Evolutionary conservation across 2,888 invertebrate genomes (phyloP), one percentile per base, ranked within the genome.

Genomic region (Nebria brevicollis): DNA sequence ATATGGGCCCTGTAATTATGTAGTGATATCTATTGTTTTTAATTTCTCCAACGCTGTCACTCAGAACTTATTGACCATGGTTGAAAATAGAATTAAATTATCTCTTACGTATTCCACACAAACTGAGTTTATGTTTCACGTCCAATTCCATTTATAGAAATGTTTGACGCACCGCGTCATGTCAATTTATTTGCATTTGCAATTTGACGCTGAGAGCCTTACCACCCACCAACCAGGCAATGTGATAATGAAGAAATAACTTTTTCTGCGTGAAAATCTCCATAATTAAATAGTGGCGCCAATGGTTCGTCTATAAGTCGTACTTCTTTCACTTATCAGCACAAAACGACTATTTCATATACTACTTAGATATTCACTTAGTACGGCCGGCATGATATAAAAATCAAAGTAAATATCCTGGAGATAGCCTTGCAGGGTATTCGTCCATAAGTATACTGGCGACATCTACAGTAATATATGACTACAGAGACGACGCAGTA

Each of bases 241-340:
- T 26, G 68, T 75, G 72, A 75, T 80, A 80, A 80, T 80, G 75
- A 80, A 80, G 80, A 80, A 80, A 80, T 80, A 72, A 80, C 75
- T 72, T 75, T 79, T 80, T 75, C 34, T 13, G 64, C n/a, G 25
- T 8, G 70, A 70, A 75, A 66, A 65, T 75, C 75, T 80, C 25
- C 75, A 80, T 80, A 80, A 80, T 75, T 75, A 80, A 80, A 72
- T 68, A 75, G 68, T 70, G 80, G 80, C 80, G 80, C 80, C 80
- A 80, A 64, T 8, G 8, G 64, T 42, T 66, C 73, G 42, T 25
- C 70, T 26, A 34, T 26, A 70, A 34, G 20, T 26, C 20, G 34
- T 70, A 70, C n/a, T 34, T 70, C 70, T 70, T 34, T 11, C 34
- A 25, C 26, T 70, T 70, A 70, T 70, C 70, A 70, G 70, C 11